Conservation (phyloP, 1,140 invertebrate species). For the Scylla paramamosain region DNA sequence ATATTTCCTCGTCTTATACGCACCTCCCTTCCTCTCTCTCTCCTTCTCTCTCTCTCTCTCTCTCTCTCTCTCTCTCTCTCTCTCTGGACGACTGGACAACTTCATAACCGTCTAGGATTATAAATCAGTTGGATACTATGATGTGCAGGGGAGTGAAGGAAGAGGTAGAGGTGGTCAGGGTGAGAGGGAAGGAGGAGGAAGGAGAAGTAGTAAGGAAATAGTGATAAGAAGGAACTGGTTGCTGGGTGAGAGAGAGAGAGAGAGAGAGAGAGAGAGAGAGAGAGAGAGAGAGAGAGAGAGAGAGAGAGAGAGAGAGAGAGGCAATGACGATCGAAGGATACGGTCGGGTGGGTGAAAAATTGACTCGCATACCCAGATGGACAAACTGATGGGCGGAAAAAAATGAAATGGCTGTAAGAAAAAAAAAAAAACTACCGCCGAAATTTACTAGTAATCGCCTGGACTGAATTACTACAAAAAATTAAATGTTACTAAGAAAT, state of each 20-base stretch:
- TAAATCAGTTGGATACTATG: neutral
- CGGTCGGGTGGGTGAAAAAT: neutral
- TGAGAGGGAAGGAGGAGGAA: neutral
- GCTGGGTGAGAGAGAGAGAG: conserved; percentile 28
- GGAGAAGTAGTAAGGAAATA: neutral
- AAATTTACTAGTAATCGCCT: neutral
- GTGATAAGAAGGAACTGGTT: neutral
- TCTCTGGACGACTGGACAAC: neutral
- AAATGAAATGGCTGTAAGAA: neutral
- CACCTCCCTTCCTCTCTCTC: neutral
- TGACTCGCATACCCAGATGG: neutral
- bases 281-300: conserved; percentile 29
- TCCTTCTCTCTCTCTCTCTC: neutral
- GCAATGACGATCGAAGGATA: neutral
- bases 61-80: neutral
- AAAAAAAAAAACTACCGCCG: neutral
- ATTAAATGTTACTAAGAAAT: no score
- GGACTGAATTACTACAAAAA: no score
- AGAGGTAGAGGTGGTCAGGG: neutral
- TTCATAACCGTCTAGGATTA: neutral
- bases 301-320: conserved; percentile 50
- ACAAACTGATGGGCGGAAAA: neutral
- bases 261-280: conserved; percentile 48
- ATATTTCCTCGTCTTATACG: neutral
- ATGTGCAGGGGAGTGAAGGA: neutral